A percentile compares a stretch with the other conserved stretches of the same genome.
Evolutionary conservation across 23 tunicate species (phyloP).

Genomic region (Phallusia fumigata): DNA sequence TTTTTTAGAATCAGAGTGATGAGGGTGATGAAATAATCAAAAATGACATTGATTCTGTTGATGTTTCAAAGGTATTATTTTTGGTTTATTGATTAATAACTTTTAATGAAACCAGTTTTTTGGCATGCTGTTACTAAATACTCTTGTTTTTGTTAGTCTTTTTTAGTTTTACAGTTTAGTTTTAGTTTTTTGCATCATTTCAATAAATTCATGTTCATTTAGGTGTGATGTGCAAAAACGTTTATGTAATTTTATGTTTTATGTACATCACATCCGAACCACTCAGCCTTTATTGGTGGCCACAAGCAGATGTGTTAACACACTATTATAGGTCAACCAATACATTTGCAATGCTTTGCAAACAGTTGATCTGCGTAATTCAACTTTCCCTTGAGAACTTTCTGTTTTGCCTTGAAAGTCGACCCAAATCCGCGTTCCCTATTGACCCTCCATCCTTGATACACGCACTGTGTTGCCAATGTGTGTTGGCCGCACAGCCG

Average conservation of each 20-base stretch:
- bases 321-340: background rate
- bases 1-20: conserved; percentile 33
- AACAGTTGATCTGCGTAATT: background rate
- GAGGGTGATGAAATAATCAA: conserved; percentile 33
- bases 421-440: background rate
- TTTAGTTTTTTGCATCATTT: too few relatives aligned
- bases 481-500: background rate
- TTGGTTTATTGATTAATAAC: background rate
- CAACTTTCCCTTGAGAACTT: background rate
- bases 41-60: conserved; percentile 24
- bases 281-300: too few relatives aligned
- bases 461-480: background rate
- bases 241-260: too few relatives aligned
- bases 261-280: too few relatives aligned
- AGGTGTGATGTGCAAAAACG: too few relatives aligned
- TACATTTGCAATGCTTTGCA: background rate
- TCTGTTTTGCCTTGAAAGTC: background rate
- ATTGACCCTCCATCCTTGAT: too few relatives aligned
- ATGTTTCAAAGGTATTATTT: conserved; percentile 11
- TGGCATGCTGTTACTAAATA: too few relatives aligned
- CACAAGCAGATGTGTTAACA: too few relatives aligned
- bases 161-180: too few relatives aligned
- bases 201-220: too few relatives aligned
- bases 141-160: too few relatives aligned
- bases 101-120: too few relatives aligned